phyloP scores from a whole-genome alignment of 1,140 invertebrate species.

The Drosophila takahashii region DNA sequence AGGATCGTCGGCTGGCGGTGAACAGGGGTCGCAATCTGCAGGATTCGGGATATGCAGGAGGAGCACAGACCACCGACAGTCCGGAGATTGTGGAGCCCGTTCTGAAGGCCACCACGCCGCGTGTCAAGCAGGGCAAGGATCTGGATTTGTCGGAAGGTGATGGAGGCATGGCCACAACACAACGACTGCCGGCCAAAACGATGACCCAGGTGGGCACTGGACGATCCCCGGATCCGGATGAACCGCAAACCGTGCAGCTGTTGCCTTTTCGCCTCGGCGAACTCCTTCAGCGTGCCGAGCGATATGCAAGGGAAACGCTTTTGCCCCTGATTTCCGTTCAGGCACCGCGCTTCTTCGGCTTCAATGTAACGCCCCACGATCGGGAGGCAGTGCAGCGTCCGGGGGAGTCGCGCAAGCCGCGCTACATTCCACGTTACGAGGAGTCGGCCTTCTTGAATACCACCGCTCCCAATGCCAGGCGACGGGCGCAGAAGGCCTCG shows the following conservation, averaged over 20 bases:
- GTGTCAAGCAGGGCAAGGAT: slow-evolving; percentile 85
- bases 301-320: slow-evolving; percentile 91
- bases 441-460: slow-evolving; percentile 60
- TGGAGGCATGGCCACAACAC: neutral
- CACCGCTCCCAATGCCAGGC: slow-evolving; percentile 13
- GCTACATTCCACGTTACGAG: slow-evolving; percentile 83
- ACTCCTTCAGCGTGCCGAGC: slow-evolving; percentile 92
- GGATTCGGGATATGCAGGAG: slow-evolving; percentile 58
- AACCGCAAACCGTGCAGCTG: slow-evolving; percentile 90
- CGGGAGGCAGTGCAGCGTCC: slow-evolving; percentile 25
- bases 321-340: slow-evolving; percentile 91
- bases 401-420: slow-evolving; percentile 67
- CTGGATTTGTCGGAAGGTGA: slow-evolving; percentile 51
- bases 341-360: slow-evolving; percentile 89
- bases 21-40: slow-evolving; percentile 79
- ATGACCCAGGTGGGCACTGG: slow-evolving; percentile 47
- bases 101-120: slow-evolving; percentile 87
- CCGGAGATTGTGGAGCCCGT: slow-evolving; percentile 90
- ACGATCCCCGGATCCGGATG: slow-evolving; percentile 44
- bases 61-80: slow-evolving; percentile 30
- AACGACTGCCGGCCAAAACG: slow-evolving; percentile 44
- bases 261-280: slow-evolving; percentile 90
- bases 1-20: slow-evolving; percentile 54
- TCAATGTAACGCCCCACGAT: slow-evolving; percentile 74
- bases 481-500: slow-evolving; percentile 1